These are phyloP conservation scores for Griposia aprilina DNA, from an alignment of 2,888 invertebrate species.

Conservation along the genomic window DNA sequence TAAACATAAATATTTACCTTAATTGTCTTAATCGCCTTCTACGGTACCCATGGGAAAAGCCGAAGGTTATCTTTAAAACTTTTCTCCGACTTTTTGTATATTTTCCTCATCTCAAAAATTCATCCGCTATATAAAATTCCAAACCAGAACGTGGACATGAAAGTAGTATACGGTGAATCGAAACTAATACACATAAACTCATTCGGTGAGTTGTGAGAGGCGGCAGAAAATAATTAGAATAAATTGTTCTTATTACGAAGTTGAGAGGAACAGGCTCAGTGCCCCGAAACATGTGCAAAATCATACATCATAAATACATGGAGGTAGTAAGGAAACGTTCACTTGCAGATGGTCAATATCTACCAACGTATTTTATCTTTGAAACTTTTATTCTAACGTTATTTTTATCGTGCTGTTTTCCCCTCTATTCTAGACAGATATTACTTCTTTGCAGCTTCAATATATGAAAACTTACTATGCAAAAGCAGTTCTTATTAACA, in stretches of 20 bases:
- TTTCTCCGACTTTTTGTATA: not conserved
- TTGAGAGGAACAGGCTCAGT: slow-evolving; percentile 68
- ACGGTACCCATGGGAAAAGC: slow-evolving; percentile 2
- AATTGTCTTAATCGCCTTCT: slow-evolving; percentile 5
- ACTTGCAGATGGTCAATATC: not conserved
- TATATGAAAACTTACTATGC: not conserved
- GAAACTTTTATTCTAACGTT: not conserved
- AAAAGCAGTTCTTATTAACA: not conserved
- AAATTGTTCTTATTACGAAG: slow-evolving; percentile 77
- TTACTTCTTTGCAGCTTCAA: not conserved
- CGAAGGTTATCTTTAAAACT: slow-evolving; percentile 15
- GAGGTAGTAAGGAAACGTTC: slow-evolving; percentile 61
- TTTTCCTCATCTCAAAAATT: slow-evolving; percentile 28
- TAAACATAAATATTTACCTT: slow-evolving; percentile 11
- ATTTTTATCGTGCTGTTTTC: not conserved
- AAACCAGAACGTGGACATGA: not conserved
- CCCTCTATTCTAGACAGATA: not conserved
- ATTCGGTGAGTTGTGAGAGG: slow-evolving; percentile 60
- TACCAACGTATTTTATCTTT: not conserved
- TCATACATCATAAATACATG: slow-evolving; percentile 71
- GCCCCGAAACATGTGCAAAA: slow-evolving; percentile 67
- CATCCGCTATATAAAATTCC: not conserved
- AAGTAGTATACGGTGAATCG: slow-evolving; percentile 26
- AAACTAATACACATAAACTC: slow-evolving; percentile 67
- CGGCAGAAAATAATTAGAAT: slow-evolving; percentile 74